Evolutionary conservation across 1,140 invertebrate genomes (phyloP), one percentile per base, ranked within the genome.

Genomic region (Drosophila hydei): DNA sequence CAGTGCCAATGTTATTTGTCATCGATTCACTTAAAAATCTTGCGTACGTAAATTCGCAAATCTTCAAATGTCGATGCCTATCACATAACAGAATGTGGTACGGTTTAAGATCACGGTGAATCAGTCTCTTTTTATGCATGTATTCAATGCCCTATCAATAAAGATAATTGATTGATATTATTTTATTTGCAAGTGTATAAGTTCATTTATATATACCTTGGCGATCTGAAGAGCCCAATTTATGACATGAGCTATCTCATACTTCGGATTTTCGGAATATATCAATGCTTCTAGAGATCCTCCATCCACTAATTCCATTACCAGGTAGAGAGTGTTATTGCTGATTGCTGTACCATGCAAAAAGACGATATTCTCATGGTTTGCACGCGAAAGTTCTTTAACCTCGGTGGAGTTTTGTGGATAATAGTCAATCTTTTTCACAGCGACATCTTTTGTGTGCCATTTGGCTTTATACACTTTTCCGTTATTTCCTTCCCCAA

Each of bases 221-320:
- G 64, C 64, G 4, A 11, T 9, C n/a, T 72, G 70, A 1, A 16
- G 23, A 0, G 30, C 23, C 70, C 70, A 72, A 30, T 61, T 55
- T 19, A 73, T 19, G 1, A 42, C 42, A 12, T 73, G 70, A 0
- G 19, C 4, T 6, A 55, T 1, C 4, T 23, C 18, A 40, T 69
- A 73, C 0, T 19, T 23, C 7, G 3, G 7, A 1, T 25, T 8
- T 25, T 25, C 7, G 8, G 0, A 18, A 18, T 69, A 33, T 25
- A 73, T 8, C 2, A 73, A 48, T 0, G 42, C 11, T 1, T 18
- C 5, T 0, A 73, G 11, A 2, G 55, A 55, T 12, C 64, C 70
- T 1, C 64, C 64, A 19, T 73, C 70, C 18, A 25, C 25, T 18
- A 61, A 69, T 40, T 73, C 70, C 70, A 73, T 73, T 30, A 73